Conservation (phyloP, 2,113 vertebrate species). For the Atractosteus spatula region DNA sequence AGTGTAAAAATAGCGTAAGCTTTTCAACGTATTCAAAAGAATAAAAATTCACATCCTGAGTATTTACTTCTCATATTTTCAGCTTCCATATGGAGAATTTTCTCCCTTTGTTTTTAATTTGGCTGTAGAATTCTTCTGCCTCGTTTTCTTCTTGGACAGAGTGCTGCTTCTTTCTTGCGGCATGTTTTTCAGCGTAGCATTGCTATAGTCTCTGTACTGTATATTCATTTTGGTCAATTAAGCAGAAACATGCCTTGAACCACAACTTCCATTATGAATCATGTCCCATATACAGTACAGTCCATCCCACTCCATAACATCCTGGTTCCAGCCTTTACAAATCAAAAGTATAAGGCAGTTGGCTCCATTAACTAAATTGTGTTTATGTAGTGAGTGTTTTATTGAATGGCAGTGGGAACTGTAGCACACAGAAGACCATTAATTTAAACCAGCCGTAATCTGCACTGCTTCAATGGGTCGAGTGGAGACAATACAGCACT, state of each 20-base stretch:
- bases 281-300: not conserved
- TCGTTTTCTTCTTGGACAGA: not conserved
- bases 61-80: no score
- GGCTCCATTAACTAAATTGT: slow-evolving; percentile 12
- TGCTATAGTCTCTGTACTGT: not conserved
- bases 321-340: not conserved
- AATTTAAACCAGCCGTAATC: slow-evolving; percentile 14
- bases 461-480: not conserved
- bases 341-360: slow-evolving; percentile 4
- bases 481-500: no score
- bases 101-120: no score
- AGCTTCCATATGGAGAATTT: no score
- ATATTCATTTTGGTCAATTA: slow-evolving; percentile 13
- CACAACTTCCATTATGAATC: slow-evolving; percentile 13
- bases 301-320: not conserved
- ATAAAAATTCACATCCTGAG: no score
- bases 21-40: no score
- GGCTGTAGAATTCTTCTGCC: no score
- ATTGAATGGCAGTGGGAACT: slow-evolving; percentile 6
- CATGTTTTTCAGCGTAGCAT: not conserved
- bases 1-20: no score
- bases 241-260: not conserved
- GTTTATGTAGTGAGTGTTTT: slow-evolving; percentile 9
- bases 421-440: not conserved
- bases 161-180: slow-evolving; percentile 1